Percentiles rank a stretch among this genome's conserved stretches.
These are phyloP conservation scores for Salpingus planirostris DNA, from an alignment of 2,888 invertebrate species.

Conservation along the genomic window DNA sequence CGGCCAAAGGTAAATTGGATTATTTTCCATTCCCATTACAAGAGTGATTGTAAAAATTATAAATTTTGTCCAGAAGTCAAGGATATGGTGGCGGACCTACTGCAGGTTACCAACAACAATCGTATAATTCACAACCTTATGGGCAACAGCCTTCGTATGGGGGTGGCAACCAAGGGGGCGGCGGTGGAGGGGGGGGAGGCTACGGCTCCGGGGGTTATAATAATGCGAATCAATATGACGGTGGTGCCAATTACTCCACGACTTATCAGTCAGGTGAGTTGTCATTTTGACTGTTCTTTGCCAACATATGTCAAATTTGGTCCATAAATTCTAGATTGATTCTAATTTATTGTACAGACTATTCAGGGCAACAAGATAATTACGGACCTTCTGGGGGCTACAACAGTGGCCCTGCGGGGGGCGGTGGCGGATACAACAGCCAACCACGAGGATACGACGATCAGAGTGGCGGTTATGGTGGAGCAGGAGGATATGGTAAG, in stretches of 20 bases:
- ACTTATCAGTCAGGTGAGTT: slow-evolving; percentile 14
- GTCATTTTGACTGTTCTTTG: no score
- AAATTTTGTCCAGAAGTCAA: slow-evolving; percentile 8
- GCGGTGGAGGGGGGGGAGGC: slow-evolving; percentile 8
- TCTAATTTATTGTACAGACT: no score
- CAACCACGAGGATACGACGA: slow-evolving; percentile 11
- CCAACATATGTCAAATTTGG: no score
- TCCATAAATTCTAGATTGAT: no score
- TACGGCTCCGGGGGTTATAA: slow-evolving; percentile 7
- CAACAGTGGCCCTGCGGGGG: slow-evolving; percentile 9
- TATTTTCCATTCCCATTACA: neutral
- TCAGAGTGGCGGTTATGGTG: slow-evolving; percentile 13
- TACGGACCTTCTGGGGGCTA: slow-evolving; percentile 10
- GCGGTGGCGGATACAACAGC: slow-evolving; percentile 12
- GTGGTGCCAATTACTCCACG: slow-evolving; percentile 9
- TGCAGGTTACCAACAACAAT: slow-evolving; percentile 16
- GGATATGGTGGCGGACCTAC: slow-evolving; percentile 14
- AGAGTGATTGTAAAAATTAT: slow-evolving; percentile 3
- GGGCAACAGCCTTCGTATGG: slow-evolving; percentile 9
- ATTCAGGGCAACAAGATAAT: slow-evolving; percentile 5
- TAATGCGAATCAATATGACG: neutral
- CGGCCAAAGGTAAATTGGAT: slow-evolving; percentile 22
- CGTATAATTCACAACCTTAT: slow-evolving; percentile 21
- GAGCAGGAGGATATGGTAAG: slow-evolving; percentile 25
- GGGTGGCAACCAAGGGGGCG: slow-evolving; percentile 10